phyloP scores from a whole-genome alignment of 2,797 vertebrate species.

The Chiloscyllium punctatum region DNA sequence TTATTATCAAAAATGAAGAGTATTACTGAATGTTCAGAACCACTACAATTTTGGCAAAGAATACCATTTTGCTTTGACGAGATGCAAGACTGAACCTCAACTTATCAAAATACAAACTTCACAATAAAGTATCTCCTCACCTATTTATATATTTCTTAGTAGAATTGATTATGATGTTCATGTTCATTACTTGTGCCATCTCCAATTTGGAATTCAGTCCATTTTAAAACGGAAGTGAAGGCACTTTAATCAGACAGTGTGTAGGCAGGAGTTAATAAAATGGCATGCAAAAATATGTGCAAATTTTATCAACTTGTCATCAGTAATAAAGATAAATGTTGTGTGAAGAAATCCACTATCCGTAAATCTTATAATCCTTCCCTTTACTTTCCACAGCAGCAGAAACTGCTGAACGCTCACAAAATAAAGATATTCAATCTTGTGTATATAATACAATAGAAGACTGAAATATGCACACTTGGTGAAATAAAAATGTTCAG shows the following conservation, averaged over 20 bases:
- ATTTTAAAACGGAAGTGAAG: slow-evolving; percentile 24
- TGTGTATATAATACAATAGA: slow-evolving; percentile 25
- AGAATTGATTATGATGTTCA: slow-evolving; percentile 31
- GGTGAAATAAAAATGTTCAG: slow-evolving; percentile 25
- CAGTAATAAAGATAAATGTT: slow-evolving; percentile 38
- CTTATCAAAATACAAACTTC: slow-evolving; percentile 22
- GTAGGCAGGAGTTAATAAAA: slow-evolving; percentile 25
- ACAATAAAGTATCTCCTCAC: background rate
- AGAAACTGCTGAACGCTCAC: slow-evolving; percentile 31
- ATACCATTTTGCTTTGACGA: background rate
- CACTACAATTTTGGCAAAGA: background rate
- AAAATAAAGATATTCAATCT: slow-evolving; percentile 35
- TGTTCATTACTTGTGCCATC: slow-evolving; percentile 35
- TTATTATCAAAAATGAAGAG: background rate
- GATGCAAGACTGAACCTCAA: slow-evolving; percentile 20
- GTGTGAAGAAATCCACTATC: slow-evolving; percentile 32
- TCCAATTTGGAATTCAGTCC: slow-evolving; percentile 26
- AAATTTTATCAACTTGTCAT: slow-evolving; percentile 37
- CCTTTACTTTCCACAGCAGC: background rate
- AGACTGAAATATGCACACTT: background rate
- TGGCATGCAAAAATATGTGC: slow-evolving; percentile 35
- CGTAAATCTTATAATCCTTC: slow-evolving; percentile 31
- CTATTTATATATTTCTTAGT: slow-evolving; percentile 15
- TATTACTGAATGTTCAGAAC: background rate
- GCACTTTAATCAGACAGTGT: background rate